Evolutionary conservation across 2,113 vertebrate genomes (phyloP).

Genomic region (Oreocharis arfaki): DNA sequence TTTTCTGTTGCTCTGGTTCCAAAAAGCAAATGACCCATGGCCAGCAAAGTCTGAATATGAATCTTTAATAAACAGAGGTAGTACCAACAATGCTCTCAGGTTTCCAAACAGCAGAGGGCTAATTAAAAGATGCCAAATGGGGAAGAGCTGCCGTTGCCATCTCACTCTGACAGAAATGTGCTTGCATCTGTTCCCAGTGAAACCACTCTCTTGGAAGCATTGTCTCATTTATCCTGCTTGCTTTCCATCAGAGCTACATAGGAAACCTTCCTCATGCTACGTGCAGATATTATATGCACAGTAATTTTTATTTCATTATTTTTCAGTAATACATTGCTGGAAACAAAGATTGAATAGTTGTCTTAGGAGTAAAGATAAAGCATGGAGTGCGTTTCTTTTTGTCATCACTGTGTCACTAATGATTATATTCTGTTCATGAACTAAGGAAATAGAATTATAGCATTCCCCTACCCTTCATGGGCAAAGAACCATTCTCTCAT

Average conservation of each 20-base stretch:
- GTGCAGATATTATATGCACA: neutral
- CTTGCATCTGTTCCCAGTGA: neutral
- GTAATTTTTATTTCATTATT: neutral
- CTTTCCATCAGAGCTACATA: neutral
- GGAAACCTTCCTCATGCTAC: neutral
- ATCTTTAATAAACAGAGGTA: conserved; percentile 61
- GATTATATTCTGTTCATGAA: neutral
- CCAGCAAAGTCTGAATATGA: conserved; percentile 38
- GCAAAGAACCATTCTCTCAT: neutral
- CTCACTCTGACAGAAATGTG: neutral
- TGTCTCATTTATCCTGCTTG: neutral
- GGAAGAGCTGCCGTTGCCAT: neutral
- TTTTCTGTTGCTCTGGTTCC: conserved; percentile 42
- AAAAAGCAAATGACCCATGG: conserved; percentile 55
- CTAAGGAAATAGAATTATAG: neutral
- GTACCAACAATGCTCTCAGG: conserved; percentile 3
- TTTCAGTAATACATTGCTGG: neutral
- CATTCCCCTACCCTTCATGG: neutral
- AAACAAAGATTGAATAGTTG: conserved; percentile 1
- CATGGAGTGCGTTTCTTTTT: neutral
- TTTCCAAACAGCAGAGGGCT: conserved; percentile 28
- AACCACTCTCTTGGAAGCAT: neutral
- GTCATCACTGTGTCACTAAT: neutral
- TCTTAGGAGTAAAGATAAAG: neutral
- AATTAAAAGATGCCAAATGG: conserved; percentile 29